Percentiles rank a stretch among this genome's conserved stretches.
Conservation (phyloP, 2,113 vertebrate genomes). For the Rhabdornis inornatus region DNA sequence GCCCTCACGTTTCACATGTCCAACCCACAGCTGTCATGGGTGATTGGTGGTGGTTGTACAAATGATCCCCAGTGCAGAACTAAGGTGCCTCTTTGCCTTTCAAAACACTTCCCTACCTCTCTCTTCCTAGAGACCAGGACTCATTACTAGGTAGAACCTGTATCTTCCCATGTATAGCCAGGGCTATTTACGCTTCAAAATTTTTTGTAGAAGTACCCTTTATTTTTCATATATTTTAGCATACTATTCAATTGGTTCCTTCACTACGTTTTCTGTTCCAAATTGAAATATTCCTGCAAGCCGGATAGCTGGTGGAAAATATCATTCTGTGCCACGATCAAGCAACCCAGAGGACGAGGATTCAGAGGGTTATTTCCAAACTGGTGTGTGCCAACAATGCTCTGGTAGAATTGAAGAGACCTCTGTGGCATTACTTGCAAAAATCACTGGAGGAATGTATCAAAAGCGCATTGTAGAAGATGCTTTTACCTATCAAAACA, state of each 20-base stretch:
- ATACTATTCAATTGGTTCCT: not conserved
- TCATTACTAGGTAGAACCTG: not conserved
- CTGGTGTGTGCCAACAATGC: not conserved
- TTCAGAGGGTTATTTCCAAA: not conserved
- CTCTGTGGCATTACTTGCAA: not conserved
- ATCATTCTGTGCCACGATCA: not conserved
- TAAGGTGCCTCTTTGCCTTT: not conserved
- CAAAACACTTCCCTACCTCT: not conserved
- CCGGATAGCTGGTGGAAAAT: not conserved
- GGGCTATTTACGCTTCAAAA: not conserved
- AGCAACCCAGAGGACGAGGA: not conserved
- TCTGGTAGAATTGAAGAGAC: not conserved
- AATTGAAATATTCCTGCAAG: not conserved
- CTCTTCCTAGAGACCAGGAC: not conserved
- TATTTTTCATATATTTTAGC: not conserved
- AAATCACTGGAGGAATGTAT: not conserved
- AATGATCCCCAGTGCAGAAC: not conserved
- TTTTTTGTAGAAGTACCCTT: not conserved
- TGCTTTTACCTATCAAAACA: not conserved
- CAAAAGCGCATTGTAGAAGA: not conserved
- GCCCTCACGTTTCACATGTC: accelerated
- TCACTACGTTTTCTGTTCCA: not conserved
- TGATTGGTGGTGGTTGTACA: not conserved
- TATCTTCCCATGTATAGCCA: not conserved
- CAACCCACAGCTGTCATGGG: not conserved